phyloP scores from a whole-genome alignment of 2,888 invertebrate genomes.

The Drosophila longiperda region DNA sequence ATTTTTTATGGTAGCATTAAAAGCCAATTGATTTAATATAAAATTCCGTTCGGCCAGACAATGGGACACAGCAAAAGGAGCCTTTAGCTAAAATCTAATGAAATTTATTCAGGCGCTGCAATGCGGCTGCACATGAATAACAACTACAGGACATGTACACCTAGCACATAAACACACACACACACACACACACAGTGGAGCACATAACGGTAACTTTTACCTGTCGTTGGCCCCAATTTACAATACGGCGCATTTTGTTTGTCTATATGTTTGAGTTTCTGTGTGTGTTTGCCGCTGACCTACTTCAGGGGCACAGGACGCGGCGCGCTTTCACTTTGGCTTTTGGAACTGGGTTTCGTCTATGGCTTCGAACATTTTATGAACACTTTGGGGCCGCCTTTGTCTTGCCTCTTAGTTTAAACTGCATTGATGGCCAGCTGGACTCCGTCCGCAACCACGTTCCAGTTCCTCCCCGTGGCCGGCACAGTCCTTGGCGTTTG shows the following conservation, averaged over 20 bases:
- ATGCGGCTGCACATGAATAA: conserved; percentile 71
- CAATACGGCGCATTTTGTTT: conserved; percentile 51
- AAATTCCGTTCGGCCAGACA: conserved; percentile 44
- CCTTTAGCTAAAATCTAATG: conserved; percentile 74
- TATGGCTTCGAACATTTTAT: conserved; percentile 64
- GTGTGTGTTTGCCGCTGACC: conserved; percentile 49
- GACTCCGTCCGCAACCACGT: conserved; percentile 38
- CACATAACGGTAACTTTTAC: conserved; percentile 64
- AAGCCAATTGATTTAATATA: conserved; percentile 75
- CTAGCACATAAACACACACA: conserved; percentile 23
- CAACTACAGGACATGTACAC: conserved; percentile 51
- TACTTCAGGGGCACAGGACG: conserved; percentile 52
- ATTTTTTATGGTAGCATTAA: conserved; percentile 40
- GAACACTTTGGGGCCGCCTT: conserved; percentile 72
- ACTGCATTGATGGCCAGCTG: conserved; percentile 74
- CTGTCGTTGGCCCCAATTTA: conserved; percentile 65
- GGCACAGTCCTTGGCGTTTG: conserved; percentile 21
- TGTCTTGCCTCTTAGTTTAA: conserved; percentile 71
- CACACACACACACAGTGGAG: conserved; percentile 2
- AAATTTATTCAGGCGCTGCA: conserved; percentile 79
- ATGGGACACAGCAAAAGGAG: conserved; percentile 38
- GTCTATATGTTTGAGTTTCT: conserved; percentile 10
- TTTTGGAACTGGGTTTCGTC: conserved; percentile 36
- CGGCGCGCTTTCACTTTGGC: conserved; percentile 53
- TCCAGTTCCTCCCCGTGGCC: conserved; percentile 4